Evolutionary conservation across 2,113 vertebrate species (phyloP), one percentile per base, ranked within the genome.

Genomic region (Aleadryas rufinucha): DNA sequence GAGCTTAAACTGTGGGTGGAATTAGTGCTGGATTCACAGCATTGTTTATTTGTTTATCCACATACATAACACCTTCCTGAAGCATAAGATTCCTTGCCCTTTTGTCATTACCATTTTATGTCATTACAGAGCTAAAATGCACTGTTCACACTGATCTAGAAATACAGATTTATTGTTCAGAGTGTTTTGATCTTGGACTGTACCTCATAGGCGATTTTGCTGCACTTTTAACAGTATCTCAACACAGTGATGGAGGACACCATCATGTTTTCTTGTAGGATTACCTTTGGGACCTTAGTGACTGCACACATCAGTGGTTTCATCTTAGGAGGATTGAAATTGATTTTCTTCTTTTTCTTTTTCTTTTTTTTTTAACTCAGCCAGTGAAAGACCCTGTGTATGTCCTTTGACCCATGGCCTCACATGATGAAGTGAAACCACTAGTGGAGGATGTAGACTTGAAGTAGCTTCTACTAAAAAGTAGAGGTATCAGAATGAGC

Each of bases 281-380:
- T 96, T 96, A 89, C 95, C 91, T 95, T 95, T 8, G 78, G 93
- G 96, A 94, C 88, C 88, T 92, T 2, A 95, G 94, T 81, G 95
- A 41, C 83, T 93, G 89, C 93, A 96, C 95, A 96, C 94, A 96
- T 92, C 93, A 97, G 88, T 96, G 88, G 93, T 96, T 97, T 97
- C 97, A 96, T 97, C 82, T 97, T 96, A 83, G 76, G 79, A 94
- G 95, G 94, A 95, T 90, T 97, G 96, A 96, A 97, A 97, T 97
- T 96, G 96, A 97, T 97, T 97, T 97, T 97, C 45, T 84, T 96
- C 2, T 68, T 81, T 54, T 70, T 78, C 0, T 50, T 68, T 22
- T 19, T 22, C 37, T 68, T 85, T 83, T 61, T 63, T 75, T 77
- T 93, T 87, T 70, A 26, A 94, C 90, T 95, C 61, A 96, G 91